Base-by-base conservation (phyloP, 2,113 vertebrate genomes). In the Macrotis lagotis region DNA sequence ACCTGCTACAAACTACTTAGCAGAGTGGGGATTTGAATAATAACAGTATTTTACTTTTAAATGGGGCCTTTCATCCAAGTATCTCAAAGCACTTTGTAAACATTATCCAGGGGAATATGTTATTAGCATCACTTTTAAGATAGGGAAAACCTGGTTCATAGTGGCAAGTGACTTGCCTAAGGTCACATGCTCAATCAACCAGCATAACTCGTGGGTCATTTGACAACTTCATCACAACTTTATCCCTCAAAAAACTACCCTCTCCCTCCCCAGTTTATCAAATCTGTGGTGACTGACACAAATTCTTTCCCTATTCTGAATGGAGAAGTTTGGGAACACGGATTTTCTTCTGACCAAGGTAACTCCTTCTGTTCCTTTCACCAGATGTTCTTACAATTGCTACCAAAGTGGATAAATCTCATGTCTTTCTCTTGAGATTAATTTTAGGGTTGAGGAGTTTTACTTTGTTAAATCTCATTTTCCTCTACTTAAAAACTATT, bases 31-130 rank as follows among this genome's bases (percentile, higher is more conserved):
- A 91, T 93, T 92, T 97, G 97, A 97, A 96, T 96, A 95, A 97
- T 90, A 97, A 93, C 50, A 91, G 89, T 95, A 95, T 92, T 97
- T 97, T 96, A 94, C 96, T 97, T 97, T 95, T 97, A 95, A 97
- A 96, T 96, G 47, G 52, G 0, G 52, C 16, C 31, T 96, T 96
- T 93, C 96, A 94, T 92, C 83, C 95, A 90, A 94, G 90, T 55
- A 91, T 89, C 91, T 53, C 50, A 91, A 90, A 95, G 59, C 90
- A 92, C 52, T 95, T 52, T 50, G 51, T 94, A 97, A 95, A 97
- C 93, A 95, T 74, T 95, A 74, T 50, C 50, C 0, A 0, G n/a
- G 50, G 53, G 92, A 92, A 96, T 94, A 93, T 91, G 96, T 96
- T 52, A 96, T 92, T 37, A 95, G 25, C 51, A 94, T 92, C 37